Evolutionary conservation across 92 coral and sea anemone genomes (phyloP).

Genomic region (Montipora capitata): DNA sequence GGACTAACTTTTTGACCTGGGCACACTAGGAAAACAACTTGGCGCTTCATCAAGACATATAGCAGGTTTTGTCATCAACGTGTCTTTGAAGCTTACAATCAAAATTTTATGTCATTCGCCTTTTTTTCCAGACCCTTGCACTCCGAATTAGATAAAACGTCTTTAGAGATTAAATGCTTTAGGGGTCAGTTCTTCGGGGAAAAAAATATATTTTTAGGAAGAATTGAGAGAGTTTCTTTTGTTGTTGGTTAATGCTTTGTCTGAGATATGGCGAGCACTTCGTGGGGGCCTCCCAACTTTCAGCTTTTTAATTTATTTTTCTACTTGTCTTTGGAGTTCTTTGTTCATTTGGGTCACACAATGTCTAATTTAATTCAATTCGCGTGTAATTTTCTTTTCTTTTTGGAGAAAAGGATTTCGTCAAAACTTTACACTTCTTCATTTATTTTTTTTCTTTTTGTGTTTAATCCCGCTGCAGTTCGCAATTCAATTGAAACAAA

Average conservation of each 20-base stretch:
- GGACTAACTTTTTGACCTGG: constrained; percentile 64
- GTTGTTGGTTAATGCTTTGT: constrained; percentile 13
- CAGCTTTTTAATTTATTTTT: not conserved
- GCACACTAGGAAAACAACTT: constrained; percentile 46
- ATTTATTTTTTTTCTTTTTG: too few relatives aligned
- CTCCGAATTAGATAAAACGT: not conserved
- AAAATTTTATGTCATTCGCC: not conserved
- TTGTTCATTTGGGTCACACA: not conserved
- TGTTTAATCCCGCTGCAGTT: too few relatives aligned
- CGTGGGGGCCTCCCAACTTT: constrained; percentile 22
- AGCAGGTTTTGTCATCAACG: constrained; percentile 46
- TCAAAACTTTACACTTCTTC: not conserved
- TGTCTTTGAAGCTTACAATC: constrained; percentile 21
- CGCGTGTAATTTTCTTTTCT: not conserved
- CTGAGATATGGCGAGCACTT: constrained; percentile 9
- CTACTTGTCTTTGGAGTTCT: not conserved
- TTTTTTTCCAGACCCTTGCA: constrained; percentile 16
- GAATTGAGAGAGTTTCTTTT: too few relatives aligned
- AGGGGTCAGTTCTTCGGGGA: not conserved
- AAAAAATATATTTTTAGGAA: not conserved
- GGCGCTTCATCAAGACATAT: constrained; percentile 51
- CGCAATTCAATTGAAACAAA: not conserved
- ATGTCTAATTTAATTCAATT: not conserved
- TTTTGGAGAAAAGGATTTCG: not conserved
- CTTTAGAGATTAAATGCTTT: constrained; percentile 15